Conservation (phyloP, 2,888 invertebrate species). For the Neoascia interrupta region DNA sequence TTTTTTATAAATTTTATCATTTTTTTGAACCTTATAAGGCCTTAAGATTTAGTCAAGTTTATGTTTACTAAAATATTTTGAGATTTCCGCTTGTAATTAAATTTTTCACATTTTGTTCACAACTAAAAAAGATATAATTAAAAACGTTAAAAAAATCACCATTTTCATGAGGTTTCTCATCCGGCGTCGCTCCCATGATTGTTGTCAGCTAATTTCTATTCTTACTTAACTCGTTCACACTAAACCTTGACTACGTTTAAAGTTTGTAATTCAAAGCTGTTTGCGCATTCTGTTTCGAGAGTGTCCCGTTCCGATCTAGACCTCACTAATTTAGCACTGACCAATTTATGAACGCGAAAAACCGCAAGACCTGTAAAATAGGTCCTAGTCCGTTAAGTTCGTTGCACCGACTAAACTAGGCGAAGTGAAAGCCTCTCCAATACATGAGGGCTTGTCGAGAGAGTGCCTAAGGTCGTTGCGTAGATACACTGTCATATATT, state of each 20-base stretch:
- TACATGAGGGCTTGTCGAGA: constrained; percentile 26
- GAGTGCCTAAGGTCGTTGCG: constrained; percentile 9
- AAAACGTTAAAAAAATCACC: constrained; percentile 36
- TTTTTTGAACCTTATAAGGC: no score
- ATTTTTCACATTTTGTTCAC: no score
- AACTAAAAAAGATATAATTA: background rate
- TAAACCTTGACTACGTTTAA: no score
- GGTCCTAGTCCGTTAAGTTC: constrained; percentile 30
- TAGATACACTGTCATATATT: background rate
- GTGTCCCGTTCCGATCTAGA: background rate
- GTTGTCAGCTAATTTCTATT: background rate
- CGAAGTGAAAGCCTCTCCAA: constrained; percentile 5
- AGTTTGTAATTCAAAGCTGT: constrained; percentile 7
- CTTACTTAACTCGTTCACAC: background rate
- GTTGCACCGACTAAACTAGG: constrained; percentile 46
- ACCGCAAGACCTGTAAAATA: constrained; percentile 3
- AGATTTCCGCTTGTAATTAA: background rate
- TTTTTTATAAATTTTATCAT: no score
- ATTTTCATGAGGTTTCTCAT: constrained; percentile 31
- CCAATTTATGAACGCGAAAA: background rate
- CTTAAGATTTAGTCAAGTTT: no score
- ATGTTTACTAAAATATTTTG: no score
- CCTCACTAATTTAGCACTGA: background rate
- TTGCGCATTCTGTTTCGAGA: constrained; percentile 27
- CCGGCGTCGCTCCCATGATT: constrained; percentile 40